Percentiles rank a stretch among this genome's conserved stretches.
These are phyloP conservation scores for Chaetops frenatus DNA, from an alignment of 2,113 vertebrate species.

Conservation along the genomic window DNA sequence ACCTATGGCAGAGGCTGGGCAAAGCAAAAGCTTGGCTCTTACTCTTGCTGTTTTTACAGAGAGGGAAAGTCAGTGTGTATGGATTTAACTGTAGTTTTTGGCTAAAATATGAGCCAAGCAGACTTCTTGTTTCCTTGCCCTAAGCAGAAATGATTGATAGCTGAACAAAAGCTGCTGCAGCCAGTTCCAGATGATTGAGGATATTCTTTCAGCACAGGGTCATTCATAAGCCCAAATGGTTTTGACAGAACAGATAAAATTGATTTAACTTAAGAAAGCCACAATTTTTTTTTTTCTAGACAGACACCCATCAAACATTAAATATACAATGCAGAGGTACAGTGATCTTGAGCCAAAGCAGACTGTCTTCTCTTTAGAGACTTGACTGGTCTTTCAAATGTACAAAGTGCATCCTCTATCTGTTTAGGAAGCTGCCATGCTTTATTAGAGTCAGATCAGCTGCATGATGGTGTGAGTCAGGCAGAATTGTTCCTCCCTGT, in stretches of 20 bases:
- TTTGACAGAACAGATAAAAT: background rate
- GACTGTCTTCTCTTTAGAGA: background rate
- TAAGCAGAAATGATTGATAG: background rate
- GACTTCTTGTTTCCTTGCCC: background rate
- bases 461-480: background rate
- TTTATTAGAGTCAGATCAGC: constrained; percentile 4
- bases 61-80: background rate
- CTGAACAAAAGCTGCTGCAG: background rate
- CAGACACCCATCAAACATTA: background rate
- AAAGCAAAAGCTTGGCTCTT: background rate
- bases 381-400: background rate
- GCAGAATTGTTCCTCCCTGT: background rate
- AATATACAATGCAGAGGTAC: background rate
- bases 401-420: background rate
- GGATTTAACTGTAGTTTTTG: background rate
- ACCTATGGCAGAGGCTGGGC: background rate
- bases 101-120: background rate
- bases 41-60: background rate
- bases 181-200: background rate
- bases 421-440: background rate
- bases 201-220: background rate
- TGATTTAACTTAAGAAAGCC: background rate
- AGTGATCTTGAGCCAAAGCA: background rate
- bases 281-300: background rate
- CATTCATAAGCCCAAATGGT: background rate